phyloP scores from a whole-genome alignment of 2,797 vertebrate species.

The Sciaenops ocellatus region DNA sequence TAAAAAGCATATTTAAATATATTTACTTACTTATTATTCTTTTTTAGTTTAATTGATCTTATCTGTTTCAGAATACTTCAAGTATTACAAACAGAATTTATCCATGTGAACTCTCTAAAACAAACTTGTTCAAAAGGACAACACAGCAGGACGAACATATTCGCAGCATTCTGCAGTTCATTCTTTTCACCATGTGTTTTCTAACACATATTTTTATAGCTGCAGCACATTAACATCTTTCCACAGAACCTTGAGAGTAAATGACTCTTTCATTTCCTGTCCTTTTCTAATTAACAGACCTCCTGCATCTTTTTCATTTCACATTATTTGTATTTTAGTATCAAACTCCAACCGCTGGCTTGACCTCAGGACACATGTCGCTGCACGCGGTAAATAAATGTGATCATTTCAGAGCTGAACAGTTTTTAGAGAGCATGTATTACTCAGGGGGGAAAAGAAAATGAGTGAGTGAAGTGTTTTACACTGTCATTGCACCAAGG shows the following conservation, averaged over 20 bases:
- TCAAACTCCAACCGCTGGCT: constrained; percentile 24
- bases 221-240: constrained; percentile 51
- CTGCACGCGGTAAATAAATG: constrained; percentile 42
- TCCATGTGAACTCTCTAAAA: not conserved
- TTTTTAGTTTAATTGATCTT: too few relatives aligned
- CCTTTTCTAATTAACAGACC: constrained; percentile 31
- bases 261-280: constrained; percentile 36
- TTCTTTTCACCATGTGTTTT: constrained; percentile 17
- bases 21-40: not conserved
- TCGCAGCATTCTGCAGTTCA: not conserved
- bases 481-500: constrained; percentile 62
- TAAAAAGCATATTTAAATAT: not conserved
- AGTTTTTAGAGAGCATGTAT: constrained; percentile 23
- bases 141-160: not conserved
- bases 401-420: constrained; percentile 7
- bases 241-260: constrained; percentile 33
- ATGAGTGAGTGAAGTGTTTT: constrained; percentile 62
- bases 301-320: constrained; percentile 37
- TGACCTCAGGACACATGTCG: constrained; percentile 15
- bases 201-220: constrained; percentile 34
- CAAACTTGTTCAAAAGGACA: not conserved
- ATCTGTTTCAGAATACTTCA: too few relatives aligned
- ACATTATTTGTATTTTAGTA: constrained; percentile 23
- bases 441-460: constrained; percentile 26
- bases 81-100: not conserved